Percentiles rank a stretch among this genome's conserved stretches.
phyloP scores from a whole-genome alignment of 2,113 vertebrate genomes.

The Atlantisia rogersi region DNA sequence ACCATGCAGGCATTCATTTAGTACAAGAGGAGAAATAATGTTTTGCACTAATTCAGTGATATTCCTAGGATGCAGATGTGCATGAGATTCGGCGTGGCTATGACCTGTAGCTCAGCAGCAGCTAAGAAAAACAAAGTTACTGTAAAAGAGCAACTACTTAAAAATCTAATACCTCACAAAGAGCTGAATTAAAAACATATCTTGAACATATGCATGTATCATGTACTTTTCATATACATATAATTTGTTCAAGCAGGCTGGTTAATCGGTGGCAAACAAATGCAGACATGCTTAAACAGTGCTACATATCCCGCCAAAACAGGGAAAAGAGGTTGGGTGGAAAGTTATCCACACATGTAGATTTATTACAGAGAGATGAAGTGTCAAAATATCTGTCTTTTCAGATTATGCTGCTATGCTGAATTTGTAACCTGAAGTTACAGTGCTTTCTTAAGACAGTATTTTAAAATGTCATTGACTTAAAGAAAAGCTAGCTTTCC shows the following conservation, averaged over 20 bases:
- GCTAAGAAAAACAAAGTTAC: neutral
- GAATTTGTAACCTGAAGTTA: neutral
- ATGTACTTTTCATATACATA: neutral
- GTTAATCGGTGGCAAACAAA: neutral
- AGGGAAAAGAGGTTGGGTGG: neutral
- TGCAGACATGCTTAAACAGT: neutral
- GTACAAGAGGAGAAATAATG: neutral
- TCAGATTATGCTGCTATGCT: neutral
- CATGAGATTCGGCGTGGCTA: neutral
- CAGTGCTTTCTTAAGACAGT: neutral
- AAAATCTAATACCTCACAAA: neutral
- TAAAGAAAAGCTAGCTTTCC: neutral
- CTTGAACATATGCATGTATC: neutral
- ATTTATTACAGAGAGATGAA: neutral
- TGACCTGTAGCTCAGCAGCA: neutral
- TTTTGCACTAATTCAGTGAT: neutral
- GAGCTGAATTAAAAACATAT: neutral
- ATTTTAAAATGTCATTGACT: neutral
- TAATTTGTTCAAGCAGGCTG: neutral
- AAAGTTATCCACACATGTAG: neutral
- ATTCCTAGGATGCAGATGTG: neutral
- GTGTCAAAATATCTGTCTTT: neutral
- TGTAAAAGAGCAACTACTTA: neutral
- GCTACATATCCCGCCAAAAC: neutral
- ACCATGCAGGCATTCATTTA: neutral